Base-by-base conservation (phyloP, 2,797 vertebrate genomes). In the Poeciliopsis gracilis region DNA sequence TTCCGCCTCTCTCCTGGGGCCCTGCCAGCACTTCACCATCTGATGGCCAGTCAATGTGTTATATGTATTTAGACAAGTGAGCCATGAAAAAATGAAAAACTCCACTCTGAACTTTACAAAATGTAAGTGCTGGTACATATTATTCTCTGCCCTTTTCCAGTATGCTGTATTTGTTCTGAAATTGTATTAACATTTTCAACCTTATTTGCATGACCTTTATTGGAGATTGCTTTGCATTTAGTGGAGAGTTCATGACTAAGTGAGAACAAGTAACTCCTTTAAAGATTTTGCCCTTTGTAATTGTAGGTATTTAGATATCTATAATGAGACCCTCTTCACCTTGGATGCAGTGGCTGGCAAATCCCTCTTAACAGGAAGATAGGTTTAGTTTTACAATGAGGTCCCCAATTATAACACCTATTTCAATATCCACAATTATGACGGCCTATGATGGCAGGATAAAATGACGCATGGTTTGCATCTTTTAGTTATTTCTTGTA, bases 41-140 rank as follows among this genome's bases (percentile, higher is more conserved):
- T 84, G 76, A 86, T 84, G 81, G 15, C 43, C 41, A 82, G 74
- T 82, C 82, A 87, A 7, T 46, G 72, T 23, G 5, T 79, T 51
- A 41, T 75, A n/a, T 85, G 46, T 78, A 75, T 72, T 72, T 72
- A 73, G 43, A 46, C 43, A 53, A 43, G 66, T 2, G 38, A 69
- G 63, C 8, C 15, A 28, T 55, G 38, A 23, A 70, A 69, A 70
- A 41, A 10, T 45, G 49, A 38, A 57, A 41, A 69, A 70, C 47
- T 55, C n/a, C 25, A 30, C n/a, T 28, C 16, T 71, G 36, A 43
- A 55, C 38, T 77, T 77, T 53, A 41, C 13, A 28, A 41, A 38
- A n/a, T 73, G 77, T 73, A 12, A 71, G 75, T 57, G 11, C 0
- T 49, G 69, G 33, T 66, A 73, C 49, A 57, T 4, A 38, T 45